phyloP scores from a whole-genome alignment of 2,113 vertebrate genomes.

The Nestor notabilis region DNA sequence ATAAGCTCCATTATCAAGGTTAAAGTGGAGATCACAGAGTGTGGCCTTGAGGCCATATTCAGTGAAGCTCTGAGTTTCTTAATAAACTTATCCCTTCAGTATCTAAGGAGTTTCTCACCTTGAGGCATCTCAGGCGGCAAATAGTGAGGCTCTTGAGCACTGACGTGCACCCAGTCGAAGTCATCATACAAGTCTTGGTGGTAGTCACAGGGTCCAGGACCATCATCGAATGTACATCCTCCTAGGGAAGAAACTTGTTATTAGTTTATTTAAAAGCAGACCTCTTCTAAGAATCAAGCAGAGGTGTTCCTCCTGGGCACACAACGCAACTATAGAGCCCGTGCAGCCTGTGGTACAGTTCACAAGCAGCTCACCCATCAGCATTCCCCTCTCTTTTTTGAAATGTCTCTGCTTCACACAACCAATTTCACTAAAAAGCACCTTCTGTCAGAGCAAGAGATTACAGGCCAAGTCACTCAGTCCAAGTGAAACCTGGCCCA shows the following conservation, averaged over 20 bases:
- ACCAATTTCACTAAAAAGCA: background rate
- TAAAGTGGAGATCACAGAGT: background rate
- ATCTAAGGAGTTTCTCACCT: conserved; percentile 76
- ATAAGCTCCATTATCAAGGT: background rate
- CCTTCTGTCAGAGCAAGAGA: background rate
- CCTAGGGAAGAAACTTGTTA: conserved; percentile 73
- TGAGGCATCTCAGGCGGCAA: conserved; percentile 91
- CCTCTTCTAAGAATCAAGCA: background rate
- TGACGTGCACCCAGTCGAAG: conserved; percentile 96
- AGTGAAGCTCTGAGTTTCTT: background rate
- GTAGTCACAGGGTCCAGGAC: conserved; percentile 93
- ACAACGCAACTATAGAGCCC: background rate
- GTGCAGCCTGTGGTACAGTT: background rate
- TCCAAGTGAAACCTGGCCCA: background rate
- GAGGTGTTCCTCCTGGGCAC: background rate
- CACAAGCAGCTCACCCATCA: background rate
- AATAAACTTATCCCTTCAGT: background rate
- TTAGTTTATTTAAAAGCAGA: background rate
- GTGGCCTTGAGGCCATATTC: background rate
- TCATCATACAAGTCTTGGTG: conserved; percentile 95
- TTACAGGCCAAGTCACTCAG: background rate
- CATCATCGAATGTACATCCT: conserved; percentile 92
- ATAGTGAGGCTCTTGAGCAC: conserved; percentile 90
- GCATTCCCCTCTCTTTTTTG: background rate
- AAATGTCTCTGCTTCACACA: background rate